Percentiles rank a stretch among this genome's conserved stretches.
Conservation (phyloP, 53 echinoderm and acorn worm genomes). For the Astropecten irregularis region DNA sequence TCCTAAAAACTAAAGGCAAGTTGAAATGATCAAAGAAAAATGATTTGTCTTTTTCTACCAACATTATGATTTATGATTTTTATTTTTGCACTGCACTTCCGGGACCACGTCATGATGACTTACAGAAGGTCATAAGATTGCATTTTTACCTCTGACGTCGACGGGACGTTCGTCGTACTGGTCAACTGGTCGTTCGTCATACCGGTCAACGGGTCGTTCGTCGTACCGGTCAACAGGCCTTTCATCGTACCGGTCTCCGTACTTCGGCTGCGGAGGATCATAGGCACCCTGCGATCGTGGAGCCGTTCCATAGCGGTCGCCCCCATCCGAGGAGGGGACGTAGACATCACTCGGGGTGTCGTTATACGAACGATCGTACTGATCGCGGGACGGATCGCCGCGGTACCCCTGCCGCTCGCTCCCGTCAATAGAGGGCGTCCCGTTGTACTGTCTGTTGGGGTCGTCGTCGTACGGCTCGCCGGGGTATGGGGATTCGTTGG, state of each 20-base stretch:
- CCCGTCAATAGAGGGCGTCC: conserved; percentile 50
- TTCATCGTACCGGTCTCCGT: conserved; percentile 33
- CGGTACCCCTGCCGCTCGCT: conserved; percentile 31
- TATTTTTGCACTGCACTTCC: no score
- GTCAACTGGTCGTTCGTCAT: no score
- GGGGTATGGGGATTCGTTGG: conserved; percentile 18
- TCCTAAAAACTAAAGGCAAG: no score
- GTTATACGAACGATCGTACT: conserved; percentile 43
- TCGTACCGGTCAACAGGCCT: conserved; percentile 3
- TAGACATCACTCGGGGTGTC: conserved; percentile 45
- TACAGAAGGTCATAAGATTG: no score
- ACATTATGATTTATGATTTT: no score
- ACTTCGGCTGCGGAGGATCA: background rate
- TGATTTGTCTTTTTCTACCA: no score
- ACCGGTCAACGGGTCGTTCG: no score
- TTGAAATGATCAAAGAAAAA: no score
- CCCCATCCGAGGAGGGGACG: conserved; percentile 30
- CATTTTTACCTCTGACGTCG: no score
- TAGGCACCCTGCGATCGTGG: conserved; percentile 14
- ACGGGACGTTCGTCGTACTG: no score
- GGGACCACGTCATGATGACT: no score
- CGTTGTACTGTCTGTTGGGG: conserved; percentile 5
- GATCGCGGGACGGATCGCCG: conserved; percentile 7
- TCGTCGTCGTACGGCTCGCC: conserved; percentile 26
- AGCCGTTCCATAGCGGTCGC: conserved; percentile 44